These are phyloP conservation scores for Acrossocheilus fasciatus DNA, from an alignment of 2,797 vertebrate genomes.

Conservation along the genomic window DNA sequence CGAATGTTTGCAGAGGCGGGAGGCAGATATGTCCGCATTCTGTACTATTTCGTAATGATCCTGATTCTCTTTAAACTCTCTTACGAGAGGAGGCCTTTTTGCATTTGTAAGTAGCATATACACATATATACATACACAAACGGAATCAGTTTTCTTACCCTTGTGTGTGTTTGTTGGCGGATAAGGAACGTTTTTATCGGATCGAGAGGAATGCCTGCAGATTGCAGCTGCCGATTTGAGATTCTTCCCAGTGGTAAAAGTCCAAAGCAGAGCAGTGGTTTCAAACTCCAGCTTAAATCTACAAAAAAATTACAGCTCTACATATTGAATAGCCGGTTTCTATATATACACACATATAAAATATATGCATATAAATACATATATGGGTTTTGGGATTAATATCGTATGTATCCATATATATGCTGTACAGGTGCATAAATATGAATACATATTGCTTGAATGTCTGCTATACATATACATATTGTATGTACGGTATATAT, in stretches of 20 bases:
- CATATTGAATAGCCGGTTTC: constrained; percentile 82
- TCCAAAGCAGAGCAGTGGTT: constrained; percentile 87
- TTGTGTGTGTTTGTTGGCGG: constrained; percentile 77
- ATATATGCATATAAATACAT: constrained; percentile 88
- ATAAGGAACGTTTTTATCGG: constrained; percentile 71
- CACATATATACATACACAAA: constrained; percentile 71
- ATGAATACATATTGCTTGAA: constrained; percentile 81
- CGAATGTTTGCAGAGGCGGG: constrained; percentile 52
- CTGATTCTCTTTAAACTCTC: constrained; percentile 81
- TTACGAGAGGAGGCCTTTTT: constrained; percentile 81
- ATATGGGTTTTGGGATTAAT: constrained; percentile 82
- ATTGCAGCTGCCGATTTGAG: constrained; percentile 89
- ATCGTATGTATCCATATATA: constrained; percentile 84
- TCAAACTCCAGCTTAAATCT: constrained; percentile 96
- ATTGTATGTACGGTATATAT: constrained; percentile 95
- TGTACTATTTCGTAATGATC: constrained; percentile 71
- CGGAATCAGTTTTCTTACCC: constrained; percentile 73
- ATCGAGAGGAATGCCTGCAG: constrained; percentile 90
- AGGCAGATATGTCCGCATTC: constrained; percentile 78
- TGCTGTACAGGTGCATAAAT: constrained; percentile 73
- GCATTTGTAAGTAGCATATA: constrained; percentile 82
- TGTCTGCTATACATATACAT: constrained; percentile 91
- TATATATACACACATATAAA: constrained; percentile 84
- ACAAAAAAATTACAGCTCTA: constrained; percentile 97
- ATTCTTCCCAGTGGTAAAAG: constrained; percentile 75